Percentiles rank a stretch among this genome's conserved stretches.
These are phyloP conservation scores for Phyllotis vaccarum DNA, from an alignment of 2,797 vertebrate species.

Conservation along the genomic window DNA sequence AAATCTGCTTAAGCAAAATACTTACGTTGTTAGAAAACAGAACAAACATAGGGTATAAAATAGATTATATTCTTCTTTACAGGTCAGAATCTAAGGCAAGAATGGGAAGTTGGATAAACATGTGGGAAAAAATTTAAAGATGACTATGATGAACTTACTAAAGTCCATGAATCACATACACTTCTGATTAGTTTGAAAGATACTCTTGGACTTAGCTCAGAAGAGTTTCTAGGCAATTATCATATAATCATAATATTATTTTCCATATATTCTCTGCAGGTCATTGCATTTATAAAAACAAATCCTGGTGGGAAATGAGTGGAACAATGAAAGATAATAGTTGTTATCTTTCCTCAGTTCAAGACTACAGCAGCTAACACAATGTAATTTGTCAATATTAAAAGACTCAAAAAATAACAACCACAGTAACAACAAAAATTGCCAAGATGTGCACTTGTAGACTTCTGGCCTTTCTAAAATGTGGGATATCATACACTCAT, in stretches of 20 bases:
- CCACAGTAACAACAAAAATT: neutral
- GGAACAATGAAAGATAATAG: conserved; percentile 46
- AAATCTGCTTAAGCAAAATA: conserved; percentile 89
- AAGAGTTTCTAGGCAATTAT: conserved; percentile 66
- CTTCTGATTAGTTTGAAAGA: conserved; percentile 75
- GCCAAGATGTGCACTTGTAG: neutral
- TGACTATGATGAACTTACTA: conserved; percentile 66
- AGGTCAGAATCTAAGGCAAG: conserved; percentile 79
- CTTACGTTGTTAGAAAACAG: conserved; percentile 86
- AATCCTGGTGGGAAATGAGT: conserved; percentile 38
- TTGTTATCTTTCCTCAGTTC: conserved; percentile 33
- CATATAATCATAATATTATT: conserved; percentile 80
- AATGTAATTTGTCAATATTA: conserved; percentile 28
- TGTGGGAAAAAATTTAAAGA: conserved; percentile 81
- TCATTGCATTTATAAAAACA: conserved; percentile 67
- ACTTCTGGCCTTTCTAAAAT: conserved; percentile 44
- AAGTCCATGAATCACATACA: conserved; percentile 69
- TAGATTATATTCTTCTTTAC: conserved; percentile 66
- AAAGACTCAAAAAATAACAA: neutral
- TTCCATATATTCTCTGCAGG: conserved; percentile 62
- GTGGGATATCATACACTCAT: neutral
- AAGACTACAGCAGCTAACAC: neutral
- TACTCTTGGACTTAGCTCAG: conserved; percentile 67
- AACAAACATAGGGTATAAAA: conserved; percentile 84
- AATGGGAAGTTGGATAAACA: conserved; percentile 69